Percentiles rank a stretch among this genome's conserved stretches.
Evolutionary conservation across 2,888 invertebrate species (phyloP).

Genomic region (Pelosia muscerda): DNA sequence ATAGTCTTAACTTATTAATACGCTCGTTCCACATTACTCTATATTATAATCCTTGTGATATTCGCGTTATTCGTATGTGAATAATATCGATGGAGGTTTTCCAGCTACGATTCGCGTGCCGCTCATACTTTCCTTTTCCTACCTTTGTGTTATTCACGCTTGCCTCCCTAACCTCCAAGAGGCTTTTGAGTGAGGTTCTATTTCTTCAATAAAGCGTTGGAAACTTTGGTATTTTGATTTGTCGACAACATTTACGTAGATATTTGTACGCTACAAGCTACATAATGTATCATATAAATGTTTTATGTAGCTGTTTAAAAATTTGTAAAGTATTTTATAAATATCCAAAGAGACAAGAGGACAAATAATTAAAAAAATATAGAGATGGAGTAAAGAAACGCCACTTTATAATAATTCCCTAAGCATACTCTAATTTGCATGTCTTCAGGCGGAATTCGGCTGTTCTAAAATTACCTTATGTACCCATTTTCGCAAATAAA

Average conservation of each 20-base stretch:
- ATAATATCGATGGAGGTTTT: conserved; percentile 9
- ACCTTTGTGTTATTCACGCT: conserved; percentile 35
- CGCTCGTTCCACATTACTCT: background rate
- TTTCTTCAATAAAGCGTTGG: conserved; percentile 15
- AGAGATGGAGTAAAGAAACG: too few relatives aligned
- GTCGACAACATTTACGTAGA: background rate
- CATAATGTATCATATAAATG: too few relatives aligned
- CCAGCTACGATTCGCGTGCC: conserved; percentile 12
- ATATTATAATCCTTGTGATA: conserved; percentile 5
- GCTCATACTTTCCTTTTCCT: conserved; percentile 22
- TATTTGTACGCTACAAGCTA: background rate
- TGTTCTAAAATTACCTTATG: too few relatives aligned
- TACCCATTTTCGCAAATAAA: too few relatives aligned
- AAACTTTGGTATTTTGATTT: background rate
- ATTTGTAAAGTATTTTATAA: too few relatives aligned
- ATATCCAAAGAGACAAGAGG: too few relatives aligned
- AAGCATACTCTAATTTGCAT: too few relatives aligned
- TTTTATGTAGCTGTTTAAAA: too few relatives aligned
- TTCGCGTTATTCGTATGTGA: conserved; percentile 4
- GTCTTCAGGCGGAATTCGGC: too few relatives aligned
- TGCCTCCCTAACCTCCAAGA: conserved; percentile 19
- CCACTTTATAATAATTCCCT: too few relatives aligned
- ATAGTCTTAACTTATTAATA: background rate
- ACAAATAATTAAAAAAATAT: too few relatives aligned
- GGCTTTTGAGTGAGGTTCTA: conserved; percentile 27